Base-by-base conservation (phyloP, 1,140 invertebrate genomes). In the Microvelia longipes region DNA sequence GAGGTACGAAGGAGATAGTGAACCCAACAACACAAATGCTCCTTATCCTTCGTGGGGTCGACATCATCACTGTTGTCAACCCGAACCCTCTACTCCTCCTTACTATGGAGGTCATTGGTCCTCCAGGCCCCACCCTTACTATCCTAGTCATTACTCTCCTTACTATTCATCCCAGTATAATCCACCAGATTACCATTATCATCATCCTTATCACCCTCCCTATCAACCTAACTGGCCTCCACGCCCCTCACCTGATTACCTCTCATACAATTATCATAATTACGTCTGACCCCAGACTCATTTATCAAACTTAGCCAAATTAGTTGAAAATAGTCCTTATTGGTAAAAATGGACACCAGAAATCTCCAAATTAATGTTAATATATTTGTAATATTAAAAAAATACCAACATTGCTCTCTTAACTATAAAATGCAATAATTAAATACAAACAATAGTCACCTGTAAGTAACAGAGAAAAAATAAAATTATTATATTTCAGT, bases 271-370 rank as follows among this genome's bases (percentile, higher is more conserved):
- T 29, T 70, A 70, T 35, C 70, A 65, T 25, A 63, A 70, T 28
- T 71, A 70, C 27, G 73, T 74, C 68, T 74, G 73, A 74, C 73
- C 73, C 67, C 70, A 74, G 65, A 73, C 73, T 63, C 73, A 74
- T 67, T 68, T 74, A 61, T 71, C 71, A 26, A 73, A 70, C 65
- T 67, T 74, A 64, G 72, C 71, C 62, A 68, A 73, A 63, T 67
- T 74, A 27, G 73, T 74, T 24, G 73, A 74, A 60, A 74, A 74
- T 26, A 73, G 69, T 63, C 69, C 69, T 24, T 72, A 72, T 67
- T 72, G 71, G 71, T 72, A 65, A 72, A n/a, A n/a, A n/a, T 14
- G 15, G 11, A 67, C n/a, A 66, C 27, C 19, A 66, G n/a, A n/a
- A n/a, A n/a, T n/a, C n/a, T n/a, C n/a, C n/a, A n/a, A n/a, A n/a